Conservation (phyloP, 2,113 vertebrate genomes). For the Morone saxatilis region DNA sequence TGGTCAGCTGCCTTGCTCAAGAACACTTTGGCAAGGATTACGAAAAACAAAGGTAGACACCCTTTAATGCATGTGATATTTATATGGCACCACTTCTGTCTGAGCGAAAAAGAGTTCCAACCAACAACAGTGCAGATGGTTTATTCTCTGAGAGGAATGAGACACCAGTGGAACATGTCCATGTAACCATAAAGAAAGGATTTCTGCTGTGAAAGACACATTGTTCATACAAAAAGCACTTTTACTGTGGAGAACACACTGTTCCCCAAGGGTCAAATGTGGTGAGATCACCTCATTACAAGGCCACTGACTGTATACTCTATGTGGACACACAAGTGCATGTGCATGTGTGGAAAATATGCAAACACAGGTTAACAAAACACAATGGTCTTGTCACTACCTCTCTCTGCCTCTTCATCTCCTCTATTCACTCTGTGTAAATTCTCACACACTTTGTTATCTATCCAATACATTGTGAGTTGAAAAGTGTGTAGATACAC, state of each 20-base stretch:
- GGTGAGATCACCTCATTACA: slow-evolving; percentile 67
- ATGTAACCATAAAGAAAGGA: slow-evolving; percentile 64
- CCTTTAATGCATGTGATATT: slow-evolving; percentile 43
- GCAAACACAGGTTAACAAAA: slow-evolving; percentile 56
- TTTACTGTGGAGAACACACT: slow-evolving; percentile 57
- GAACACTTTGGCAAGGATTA: slow-evolving; percentile 29
- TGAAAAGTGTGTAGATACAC: neutral
- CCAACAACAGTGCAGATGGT: slow-evolving; percentile 51
- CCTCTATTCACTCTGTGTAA: neutral
- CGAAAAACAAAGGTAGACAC: neutral
- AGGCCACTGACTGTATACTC: slow-evolving; percentile 50
- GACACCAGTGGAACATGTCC: slow-evolving; percentile 58
- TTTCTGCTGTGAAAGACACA: slow-evolving; percentile 70
- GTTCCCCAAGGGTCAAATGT: slow-evolving; percentile 56
- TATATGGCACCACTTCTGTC: slow-evolving; percentile 36
- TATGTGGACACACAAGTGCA: slow-evolving; percentile 41
- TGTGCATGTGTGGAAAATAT: slow-evolving; percentile 49
- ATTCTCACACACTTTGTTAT: slow-evolving; percentile 9
- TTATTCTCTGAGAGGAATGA: slow-evolving; percentile 42
- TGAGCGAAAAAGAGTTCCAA: slow-evolving; percentile 5
- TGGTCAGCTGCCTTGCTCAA: slow-evolving; percentile 52
- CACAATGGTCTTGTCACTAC: slow-evolving; percentile 11
- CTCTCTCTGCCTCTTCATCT: neutral
- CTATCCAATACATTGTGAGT: neutral
- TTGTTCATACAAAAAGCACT: slow-evolving; percentile 56